Percentiles rank a stretch among this genome's conserved stretches.
Evolutionary conservation across 2,888 invertebrate genomes (phyloP).

Genomic region (Ramazzottius varieornatus): DNA sequence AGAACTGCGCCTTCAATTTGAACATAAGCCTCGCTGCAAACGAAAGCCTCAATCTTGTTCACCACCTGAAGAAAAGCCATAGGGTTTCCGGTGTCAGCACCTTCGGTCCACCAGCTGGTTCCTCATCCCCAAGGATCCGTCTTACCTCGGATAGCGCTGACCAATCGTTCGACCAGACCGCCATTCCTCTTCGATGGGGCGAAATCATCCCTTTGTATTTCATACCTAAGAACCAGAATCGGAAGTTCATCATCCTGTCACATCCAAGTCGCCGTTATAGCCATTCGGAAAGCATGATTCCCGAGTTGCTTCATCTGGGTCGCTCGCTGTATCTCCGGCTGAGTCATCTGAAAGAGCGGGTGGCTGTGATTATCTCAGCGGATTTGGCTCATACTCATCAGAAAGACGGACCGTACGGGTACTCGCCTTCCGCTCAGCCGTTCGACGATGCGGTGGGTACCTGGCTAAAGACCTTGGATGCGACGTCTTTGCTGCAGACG

Average conservation of each 20-base stretch:
- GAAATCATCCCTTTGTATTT: slow-evolving; percentile 10
- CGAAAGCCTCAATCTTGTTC: background rate
- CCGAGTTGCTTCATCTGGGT: slow-evolving; percentile 8
- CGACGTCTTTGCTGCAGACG: background rate
- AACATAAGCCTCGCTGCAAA: slow-evolving; percentile 8
- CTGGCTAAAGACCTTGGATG: background rate
- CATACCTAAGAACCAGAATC: slow-evolving; percentile 6
- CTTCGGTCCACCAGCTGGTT: slow-evolving; percentile 9
- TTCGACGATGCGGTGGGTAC: slow-evolving; percentile 7
- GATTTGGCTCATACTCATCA: slow-evolving; percentile 10
- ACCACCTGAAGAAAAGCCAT: slow-evolving; percentile 5
- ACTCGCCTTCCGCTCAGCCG: slow-evolving; percentile 9
- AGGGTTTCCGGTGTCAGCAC: slow-evolving; percentile 9
- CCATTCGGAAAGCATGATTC: slow-evolving; percentile 7
- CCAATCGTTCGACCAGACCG: too few relatives aligned
- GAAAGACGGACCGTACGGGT: slow-evolving; percentile 9
- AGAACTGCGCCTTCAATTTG: slow-evolving; percentile 9
- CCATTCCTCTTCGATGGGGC: slow-evolving; percentile 9
- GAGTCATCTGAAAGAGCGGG: slow-evolving; percentile 6
- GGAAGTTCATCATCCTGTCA: slow-evolving; percentile 9
- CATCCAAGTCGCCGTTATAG: slow-evolving; percentile 8
- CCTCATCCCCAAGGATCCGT: background rate
- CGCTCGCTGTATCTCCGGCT: slow-evolving; percentile 7
- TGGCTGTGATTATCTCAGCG: slow-evolving; percentile 8
- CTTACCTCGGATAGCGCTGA: too few relatives aligned